Evolutionary conservation across 1,140 invertebrate species (phyloP).

Genomic region (Lepidurus arcticus): DNA sequence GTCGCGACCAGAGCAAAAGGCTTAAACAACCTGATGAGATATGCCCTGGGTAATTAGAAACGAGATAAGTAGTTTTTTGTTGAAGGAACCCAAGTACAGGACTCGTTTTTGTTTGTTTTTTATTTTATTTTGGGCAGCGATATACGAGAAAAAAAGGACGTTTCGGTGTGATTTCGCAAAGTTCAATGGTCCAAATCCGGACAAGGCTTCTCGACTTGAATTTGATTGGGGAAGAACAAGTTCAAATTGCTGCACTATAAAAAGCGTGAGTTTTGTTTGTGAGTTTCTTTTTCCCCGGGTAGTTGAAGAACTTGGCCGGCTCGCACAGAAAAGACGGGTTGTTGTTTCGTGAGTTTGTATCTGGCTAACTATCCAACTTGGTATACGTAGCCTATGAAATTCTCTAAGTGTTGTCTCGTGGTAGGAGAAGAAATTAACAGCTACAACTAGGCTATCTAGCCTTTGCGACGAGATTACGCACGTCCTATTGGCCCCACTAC

Average conservation of each 20-base stretch:
- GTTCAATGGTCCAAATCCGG: constrained; percentile 14
- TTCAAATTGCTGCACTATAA: constrained; percentile 1
- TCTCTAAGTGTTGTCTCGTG: too few species aligned
- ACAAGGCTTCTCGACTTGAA: not conserved
- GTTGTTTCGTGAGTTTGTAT: too few species aligned
- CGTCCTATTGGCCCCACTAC: constrained; percentile 20
- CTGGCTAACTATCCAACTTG: too few species aligned
- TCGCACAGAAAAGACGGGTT: too few species aligned
- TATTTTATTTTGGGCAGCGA: not conserved
- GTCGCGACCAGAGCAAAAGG: not conserved
- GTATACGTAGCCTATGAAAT: too few species aligned
- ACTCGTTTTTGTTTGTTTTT: not conserved
- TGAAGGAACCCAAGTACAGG: not conserved
- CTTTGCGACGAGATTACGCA: constrained; percentile 10
- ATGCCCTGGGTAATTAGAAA: not conserved
- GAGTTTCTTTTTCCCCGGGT: too few species aligned
- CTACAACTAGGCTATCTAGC: constrained; percentile 17
- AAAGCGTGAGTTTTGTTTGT: not conserved
- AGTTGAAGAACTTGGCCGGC: too few species aligned
- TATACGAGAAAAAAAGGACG: not conserved
- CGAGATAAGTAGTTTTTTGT: not conserved
- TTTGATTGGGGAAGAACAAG: not conserved
- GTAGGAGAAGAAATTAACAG: not conserved
- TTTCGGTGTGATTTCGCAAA: not conserved
- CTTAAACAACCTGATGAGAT: not conserved